Evolutionary conservation across 2,113 vertebrate species (phyloP).

Genomic region (Bos javanicus): DNA sequence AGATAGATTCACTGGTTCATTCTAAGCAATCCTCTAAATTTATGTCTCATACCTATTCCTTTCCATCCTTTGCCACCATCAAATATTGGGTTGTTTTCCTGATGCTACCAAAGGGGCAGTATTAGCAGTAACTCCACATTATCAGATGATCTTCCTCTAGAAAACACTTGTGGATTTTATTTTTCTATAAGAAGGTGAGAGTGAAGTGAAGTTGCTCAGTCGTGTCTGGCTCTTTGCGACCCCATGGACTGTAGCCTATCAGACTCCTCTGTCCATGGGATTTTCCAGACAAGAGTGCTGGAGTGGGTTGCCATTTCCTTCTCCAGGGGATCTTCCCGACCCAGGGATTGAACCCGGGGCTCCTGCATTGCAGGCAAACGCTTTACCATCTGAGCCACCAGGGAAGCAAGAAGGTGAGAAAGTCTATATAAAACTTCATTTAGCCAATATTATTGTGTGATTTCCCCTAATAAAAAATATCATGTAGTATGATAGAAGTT

Average conservation of each 20-base stretch:
- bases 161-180: not conserved
- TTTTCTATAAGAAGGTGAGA: not conserved
- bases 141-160: not conserved
- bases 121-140: not conserved
- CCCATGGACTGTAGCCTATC: too few species aligned
- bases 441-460: not conserved
- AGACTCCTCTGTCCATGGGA: too few species aligned
- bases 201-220: not conserved
- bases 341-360: too few species aligned
- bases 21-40: not conserved
- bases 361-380: too few species aligned
- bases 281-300: too few species aligned
- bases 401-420: not conserved
- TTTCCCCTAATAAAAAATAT: not conserved
- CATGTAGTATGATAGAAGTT: not conserved
- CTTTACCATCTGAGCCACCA: too few species aligned
- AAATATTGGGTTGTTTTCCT: not conserved
- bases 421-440: not conserved
- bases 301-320: too few species aligned
- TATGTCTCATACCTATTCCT: not conserved
- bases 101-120: not conserved
- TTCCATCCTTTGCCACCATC: not conserved
- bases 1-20: not conserved
- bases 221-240: too few species aligned
- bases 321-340: too few species aligned